Percentiles rank a stretch among this genome's conserved stretches.
These are phyloP conservation scores for Argentina silus DNA, from an alignment of 2,797 vertebrate genomes.

Conservation along the genomic window DNA sequence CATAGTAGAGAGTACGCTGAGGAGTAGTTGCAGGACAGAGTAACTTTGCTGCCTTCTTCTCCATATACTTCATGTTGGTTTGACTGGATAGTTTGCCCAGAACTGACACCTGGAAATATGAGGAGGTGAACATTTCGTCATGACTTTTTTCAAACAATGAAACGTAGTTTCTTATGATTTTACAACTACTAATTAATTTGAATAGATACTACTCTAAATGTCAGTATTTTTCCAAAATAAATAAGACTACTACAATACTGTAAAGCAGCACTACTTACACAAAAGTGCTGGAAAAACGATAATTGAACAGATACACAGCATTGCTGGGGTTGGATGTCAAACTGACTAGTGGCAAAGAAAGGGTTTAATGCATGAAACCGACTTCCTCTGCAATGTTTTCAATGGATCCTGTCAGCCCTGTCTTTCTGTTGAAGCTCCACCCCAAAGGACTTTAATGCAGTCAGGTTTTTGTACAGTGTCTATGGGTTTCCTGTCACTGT, in stretches of 20 bases:
- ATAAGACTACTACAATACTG: too few species aligned
- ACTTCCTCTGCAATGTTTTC: too few species aligned
- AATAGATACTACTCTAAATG: background rate
- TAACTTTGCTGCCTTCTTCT: constrained; percentile 1
- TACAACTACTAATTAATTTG: background rate
- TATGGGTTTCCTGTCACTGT: constrained; percentile 16
- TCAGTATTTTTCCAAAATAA: too few species aligned
- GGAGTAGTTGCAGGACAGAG: constrained; percentile 32
- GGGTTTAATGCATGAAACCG: too few species aligned
- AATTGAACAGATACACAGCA: background rate
- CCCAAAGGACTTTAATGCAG: background rate
- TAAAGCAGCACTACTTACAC: background rate
- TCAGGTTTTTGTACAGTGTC: constrained; percentile 18
- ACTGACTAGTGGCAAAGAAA: background rate
- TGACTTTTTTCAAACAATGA: too few species aligned
- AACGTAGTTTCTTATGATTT: background rate
- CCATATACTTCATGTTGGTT: background rate
- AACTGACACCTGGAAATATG: background rate
- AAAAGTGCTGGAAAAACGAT: background rate
- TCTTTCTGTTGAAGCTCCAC: too few species aligned
- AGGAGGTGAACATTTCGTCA: too few species aligned
- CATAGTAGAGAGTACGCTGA: constrained; percentile 10
- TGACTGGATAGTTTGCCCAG: constrained; percentile 15
- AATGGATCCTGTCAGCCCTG: too few species aligned
- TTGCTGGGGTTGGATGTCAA: background rate